Evolutionary conservation across 2,888 invertebrate genomes (phyloP).

Genomic region (Ptychoptera albimana): DNA sequence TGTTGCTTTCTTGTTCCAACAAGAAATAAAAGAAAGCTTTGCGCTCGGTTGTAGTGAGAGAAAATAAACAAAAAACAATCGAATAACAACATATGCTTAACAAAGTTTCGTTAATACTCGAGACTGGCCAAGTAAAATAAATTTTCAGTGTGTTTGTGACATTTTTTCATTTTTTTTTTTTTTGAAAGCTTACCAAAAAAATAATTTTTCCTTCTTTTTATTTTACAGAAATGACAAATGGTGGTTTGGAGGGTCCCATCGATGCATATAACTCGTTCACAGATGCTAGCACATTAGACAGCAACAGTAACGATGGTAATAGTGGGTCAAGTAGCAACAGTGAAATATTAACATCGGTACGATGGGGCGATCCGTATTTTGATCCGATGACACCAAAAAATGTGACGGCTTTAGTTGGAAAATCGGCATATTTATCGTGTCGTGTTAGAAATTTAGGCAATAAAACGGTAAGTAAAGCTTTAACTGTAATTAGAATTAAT

Average conservation of each 20-base stretch:
- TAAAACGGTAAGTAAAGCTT: conserved; percentile 26
- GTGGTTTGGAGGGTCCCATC: conserved; percentile 27
- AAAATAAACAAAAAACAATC: too few relatives aligned
- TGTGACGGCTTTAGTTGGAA: conserved; percentile 65
- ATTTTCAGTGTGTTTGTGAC: too few relatives aligned
- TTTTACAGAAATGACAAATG: conserved; percentile 16
- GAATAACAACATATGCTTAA: too few relatives aligned
- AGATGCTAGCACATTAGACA: conserved; percentile 13
- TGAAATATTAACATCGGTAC: neutral
- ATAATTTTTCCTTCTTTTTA: neutral
- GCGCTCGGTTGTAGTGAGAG: too few relatives aligned
- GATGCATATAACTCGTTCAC: conserved; percentile 26
- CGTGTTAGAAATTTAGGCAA: conserved; percentile 30
- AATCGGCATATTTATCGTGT: conserved; percentile 36
- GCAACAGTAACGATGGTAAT: conserved; percentile 15
- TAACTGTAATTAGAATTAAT: neutral
- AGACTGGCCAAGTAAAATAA: too few relatives aligned
- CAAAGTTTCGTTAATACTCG: too few relatives aligned
- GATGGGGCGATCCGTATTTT: conserved; percentile 47
- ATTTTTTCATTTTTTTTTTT: too few relatives aligned
- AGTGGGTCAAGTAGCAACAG: conserved; percentile 19
- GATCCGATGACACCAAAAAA: conserved; percentile 59
- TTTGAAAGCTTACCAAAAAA: too few relatives aligned
- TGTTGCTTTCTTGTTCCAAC: too few relatives aligned
- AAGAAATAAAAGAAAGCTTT: too few relatives aligned